Base-by-base conservation (phyloP, 2,113 vertebrate genomes). In the Zonotrichia leucophrys region DNA sequence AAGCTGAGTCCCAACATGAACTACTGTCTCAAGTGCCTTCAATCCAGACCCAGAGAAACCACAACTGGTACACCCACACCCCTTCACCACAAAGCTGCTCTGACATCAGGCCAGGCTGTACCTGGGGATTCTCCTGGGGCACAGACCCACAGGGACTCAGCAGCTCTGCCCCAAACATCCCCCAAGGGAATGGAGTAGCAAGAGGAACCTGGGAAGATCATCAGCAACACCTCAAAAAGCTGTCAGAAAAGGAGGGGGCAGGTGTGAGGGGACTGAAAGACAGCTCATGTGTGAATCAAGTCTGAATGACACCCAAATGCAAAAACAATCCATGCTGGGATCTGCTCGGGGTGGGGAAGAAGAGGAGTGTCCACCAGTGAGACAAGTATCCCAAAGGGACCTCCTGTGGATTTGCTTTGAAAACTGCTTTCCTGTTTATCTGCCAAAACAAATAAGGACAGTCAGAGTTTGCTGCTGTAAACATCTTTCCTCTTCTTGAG, bases 371-470 rank as follows among this genome's bases (percentile, higher is more conserved):
- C 47, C 4, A 4, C 2, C 56, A 64, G 15, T 3, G 50, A 86
- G 6, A 64, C 41, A 53, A 25, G 7, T 3, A 52, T 22, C 49
- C 77, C 62, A n/a, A 83, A 47, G 4, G 5, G 64, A 78, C 73
- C n/a, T 22, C 13, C 39, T 2, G 4, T 31, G n/a, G 28, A 20
- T 76, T 66, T 79, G 83, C 60, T 94, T 78, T 91, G 66, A 21
- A 82, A 91, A 59, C 24, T 27, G 16, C 52, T 90, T 75, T 90
- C 42, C 82, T 92, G 69, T 90, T 93, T 87, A 67, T 70, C 91
- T 67, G 47, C 56, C 80, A 59, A 89, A 94, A 74, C 27, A 92
- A 91, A 89, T 33, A 44, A 27, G 28, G 69, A 83, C 60, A 92
- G 27, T 3, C 41, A 82, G 53, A 89, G 68, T 60, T 41, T 41